Percentiles rank a stretch among this genome's conserved stretches.
Conservation (phyloP, 2,113 vertebrate species). For the Microcebus tavaratra region DNA sequence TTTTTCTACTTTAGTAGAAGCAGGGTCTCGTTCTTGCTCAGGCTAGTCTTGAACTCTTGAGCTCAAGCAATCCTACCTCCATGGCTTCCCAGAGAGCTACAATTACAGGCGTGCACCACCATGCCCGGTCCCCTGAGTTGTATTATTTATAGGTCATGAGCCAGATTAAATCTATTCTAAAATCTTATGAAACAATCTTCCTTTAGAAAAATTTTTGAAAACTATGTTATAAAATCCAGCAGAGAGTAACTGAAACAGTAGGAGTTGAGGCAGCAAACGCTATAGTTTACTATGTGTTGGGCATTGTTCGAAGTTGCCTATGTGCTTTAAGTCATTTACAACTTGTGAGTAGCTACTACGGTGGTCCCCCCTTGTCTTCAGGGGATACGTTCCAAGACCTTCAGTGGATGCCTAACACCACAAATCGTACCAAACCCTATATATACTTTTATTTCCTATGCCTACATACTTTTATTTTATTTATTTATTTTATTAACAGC, state of each 20-base stretch:
- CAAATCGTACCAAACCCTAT: not conserved
- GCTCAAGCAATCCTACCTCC: too few species aligned
- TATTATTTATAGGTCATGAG: not conserved
- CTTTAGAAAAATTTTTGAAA: conserved; percentile 3
- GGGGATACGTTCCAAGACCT: not conserved
- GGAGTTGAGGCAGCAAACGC: not conserved
- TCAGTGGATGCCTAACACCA: not conserved
- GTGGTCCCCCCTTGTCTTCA: not conserved
- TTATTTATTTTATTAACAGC: conserved; percentile 36
- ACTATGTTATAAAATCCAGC: not conserved
- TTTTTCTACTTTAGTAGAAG: too few species aligned
- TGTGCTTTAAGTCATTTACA: not conserved
- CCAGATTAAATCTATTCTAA: not conserved
- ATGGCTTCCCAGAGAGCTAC: too few species aligned
- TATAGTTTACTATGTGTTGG: not conserved
- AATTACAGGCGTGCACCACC: too few species aligned
- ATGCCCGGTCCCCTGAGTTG: too few species aligned
- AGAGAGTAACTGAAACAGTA: not conserved
- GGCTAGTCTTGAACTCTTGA: too few species aligned
- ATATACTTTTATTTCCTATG: not conserved
- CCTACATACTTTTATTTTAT: not conserved
- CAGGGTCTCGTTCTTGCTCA: too few species aligned
- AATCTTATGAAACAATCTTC: not conserved
- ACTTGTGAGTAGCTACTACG: not conserved
- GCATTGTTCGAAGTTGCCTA: not conserved